Base-by-base conservation (phyloP, 2,113 vertebrate species). In the Centropristis striata region DNA sequence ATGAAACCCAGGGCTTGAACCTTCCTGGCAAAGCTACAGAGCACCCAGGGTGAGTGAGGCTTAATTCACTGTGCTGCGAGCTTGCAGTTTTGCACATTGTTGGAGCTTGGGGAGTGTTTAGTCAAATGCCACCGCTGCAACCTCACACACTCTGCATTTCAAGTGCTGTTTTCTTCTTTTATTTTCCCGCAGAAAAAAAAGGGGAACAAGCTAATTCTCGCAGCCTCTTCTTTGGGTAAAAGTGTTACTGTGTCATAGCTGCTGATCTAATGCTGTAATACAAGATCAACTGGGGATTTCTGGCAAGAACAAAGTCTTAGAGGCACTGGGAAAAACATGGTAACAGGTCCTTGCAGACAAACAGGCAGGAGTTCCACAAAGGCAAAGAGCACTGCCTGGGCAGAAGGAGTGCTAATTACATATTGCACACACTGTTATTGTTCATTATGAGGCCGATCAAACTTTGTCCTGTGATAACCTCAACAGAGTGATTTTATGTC, bases 221-320 rank as follows among this genome's bases (percentile, higher is more conserved):
- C 32, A 46, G 65, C 53, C 36, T 88, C 69, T 28, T 86, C 85
- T 91, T 92, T 90, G 83, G 90, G 72, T 76, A 75, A 81, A 81
- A 49, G 58, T 68, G 71, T 63, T 63, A 12, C 71, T 81, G 69
- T 84, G 83, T 84, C 74, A 37, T 46, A 71, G 80, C 70, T 80
- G 83, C 51, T 87, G 81, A 85, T 86, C 51, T 69, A 60, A 80
- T 60, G 78, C 27, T 73, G 68, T 41, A 39, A 78, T 14, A 66
- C 55, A 32, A 75, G 55, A 88, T 72, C 72, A 71, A 75, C 28
- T 20, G 14, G 51, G 71, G 47, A 49, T 9, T 77, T 83, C 64
- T 63, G 57, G 71, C 47, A 66, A 73, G 58, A 76, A 74, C 53
- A 59, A 81, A 74, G 69, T 85, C 67, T 79, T 87, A 41, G 83